Evolutionary conservation across 2,888 invertebrate species (phyloP), one percentile per base, ranked within the genome.

Genomic region (Malthinus seriepunctatus): DNA sequence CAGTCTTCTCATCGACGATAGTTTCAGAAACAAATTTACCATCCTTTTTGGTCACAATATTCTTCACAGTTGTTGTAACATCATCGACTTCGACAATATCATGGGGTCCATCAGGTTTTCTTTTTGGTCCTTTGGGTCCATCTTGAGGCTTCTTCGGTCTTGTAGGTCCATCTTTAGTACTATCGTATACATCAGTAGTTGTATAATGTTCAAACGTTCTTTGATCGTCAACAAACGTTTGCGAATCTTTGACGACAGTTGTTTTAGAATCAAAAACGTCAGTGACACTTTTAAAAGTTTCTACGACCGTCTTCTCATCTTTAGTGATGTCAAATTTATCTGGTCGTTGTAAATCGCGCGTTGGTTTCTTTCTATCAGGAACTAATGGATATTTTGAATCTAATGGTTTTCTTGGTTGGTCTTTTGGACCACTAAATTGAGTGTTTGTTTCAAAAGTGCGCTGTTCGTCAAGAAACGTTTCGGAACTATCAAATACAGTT

Each of bases 201-300:
- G 69, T 69, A 45, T 70, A 74, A 47, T 71, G 68, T 58, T 76
- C 74, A n/a, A 66, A 65, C 5, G 69, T 67, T 39, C 63, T 71
- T 49, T 72, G 64, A 39, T 70, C 67, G 49, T 72, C 66, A 39
- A 71, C 52, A 50, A 70, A 67, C 23, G 71, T 68, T 64, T 73
- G 68, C 3, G 63, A 69, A 56, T 74, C 71, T 60, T 67, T 72
- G 15, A 67, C 60, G 15, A 68, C 53, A 15, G 67, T 70, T 6
- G 70, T 72, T 63, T 73, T 73, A 1, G 67, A 65, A 63, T 74
- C 72, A 5, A 63, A 66, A 9, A 66, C 50, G 58, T 69, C 72
- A 1, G 69, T 68, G 4, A 69, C 67, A 9, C 66, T 61, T 62
- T 71, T 67, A 42, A 59, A 70, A 52, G 58, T 70, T 56, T 75